These are phyloP conservation scores for Synanthedon formicaeformis DNA, from an alignment of 2,888 invertebrate species.

Conservation along the genomic window DNA sequence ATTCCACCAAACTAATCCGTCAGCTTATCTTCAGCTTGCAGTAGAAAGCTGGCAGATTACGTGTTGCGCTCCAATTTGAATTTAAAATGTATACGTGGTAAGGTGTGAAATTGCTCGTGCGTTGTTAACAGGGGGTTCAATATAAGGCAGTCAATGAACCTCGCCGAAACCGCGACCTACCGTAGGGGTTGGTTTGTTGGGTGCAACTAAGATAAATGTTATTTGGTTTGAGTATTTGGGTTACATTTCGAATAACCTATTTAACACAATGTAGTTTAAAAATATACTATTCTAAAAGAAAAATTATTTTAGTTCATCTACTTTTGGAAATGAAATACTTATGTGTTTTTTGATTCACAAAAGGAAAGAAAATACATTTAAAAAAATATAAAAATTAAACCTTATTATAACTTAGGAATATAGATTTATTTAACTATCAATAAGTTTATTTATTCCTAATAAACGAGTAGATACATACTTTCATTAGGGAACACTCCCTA, in stretches of 20 bases:
- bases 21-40: slow-evolving; percentile 58
- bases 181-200: slow-evolving; percentile 29
- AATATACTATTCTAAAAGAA: too few species aligned
- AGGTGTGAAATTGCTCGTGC: slow-evolving; percentile 7
- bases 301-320: too few species aligned
- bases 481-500: too few species aligned
- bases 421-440: too few species aligned
- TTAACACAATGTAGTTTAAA: too few species aligned
- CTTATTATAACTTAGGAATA: too few species aligned
- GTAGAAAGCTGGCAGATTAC: slow-evolving; percentile 31
- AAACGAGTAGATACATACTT: too few species aligned
- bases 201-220: slow-evolving; percentile 2
- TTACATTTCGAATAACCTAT: background rate
- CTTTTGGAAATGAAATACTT: too few species aligned
- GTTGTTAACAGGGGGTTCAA: slow-evolving; percentile 24
- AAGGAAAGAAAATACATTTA: too few species aligned
- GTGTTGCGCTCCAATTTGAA: background rate
- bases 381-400: too few species aligned
- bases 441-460: too few species aligned
- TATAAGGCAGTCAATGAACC: slow-evolving; percentile 48
- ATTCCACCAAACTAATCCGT: slow-evolving; percentile 52
- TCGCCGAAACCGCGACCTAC: slow-evolving; percentile 60
- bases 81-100: background rate
- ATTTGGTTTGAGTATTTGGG: background rate
- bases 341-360: too few species aligned